These are phyloP conservation scores for Heliothis subflexa DNA, from an alignment of 1,140 invertebrate species.

Conservation along the genomic window DNA sequence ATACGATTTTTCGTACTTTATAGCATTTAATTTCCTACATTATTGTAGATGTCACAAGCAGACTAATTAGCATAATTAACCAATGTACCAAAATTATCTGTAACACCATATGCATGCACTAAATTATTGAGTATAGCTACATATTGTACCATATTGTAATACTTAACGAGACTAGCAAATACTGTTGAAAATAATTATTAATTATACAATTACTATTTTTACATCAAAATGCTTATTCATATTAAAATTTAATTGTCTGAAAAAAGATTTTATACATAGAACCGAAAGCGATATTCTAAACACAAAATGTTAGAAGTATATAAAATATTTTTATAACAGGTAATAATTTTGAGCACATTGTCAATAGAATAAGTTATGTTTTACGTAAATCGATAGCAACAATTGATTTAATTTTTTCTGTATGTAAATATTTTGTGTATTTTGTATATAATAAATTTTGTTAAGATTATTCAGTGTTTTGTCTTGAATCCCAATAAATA, in stretches of 20 bases:
- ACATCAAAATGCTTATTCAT: not conserved
- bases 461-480: not conserved
- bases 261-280: not conserved
- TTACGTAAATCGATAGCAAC: constrained; percentile 7
- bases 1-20: no score
- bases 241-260: not conserved
- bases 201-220: not conserved
- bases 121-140: no score
- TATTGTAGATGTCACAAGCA: no score
- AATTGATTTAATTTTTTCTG: constrained; percentile 7
- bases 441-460: constrained; percentile 34
- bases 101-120: no score
- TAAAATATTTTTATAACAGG: constrained; percentile 13
- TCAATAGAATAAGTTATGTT: constrained; percentile 34
- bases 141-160: no score
- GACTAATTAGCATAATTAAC: no score
- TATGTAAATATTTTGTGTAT: constrained; percentile 33
- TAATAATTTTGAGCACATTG: constrained; percentile 22
- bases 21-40: no score
- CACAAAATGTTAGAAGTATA: not conserved
- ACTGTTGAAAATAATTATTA: no score
- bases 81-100: no score
- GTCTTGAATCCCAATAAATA: no score
- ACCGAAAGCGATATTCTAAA: no score
- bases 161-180: no score